Base-by-base conservation (phyloP, 1,140 invertebrate genomes). In the Goniozus legneri region DNA sequence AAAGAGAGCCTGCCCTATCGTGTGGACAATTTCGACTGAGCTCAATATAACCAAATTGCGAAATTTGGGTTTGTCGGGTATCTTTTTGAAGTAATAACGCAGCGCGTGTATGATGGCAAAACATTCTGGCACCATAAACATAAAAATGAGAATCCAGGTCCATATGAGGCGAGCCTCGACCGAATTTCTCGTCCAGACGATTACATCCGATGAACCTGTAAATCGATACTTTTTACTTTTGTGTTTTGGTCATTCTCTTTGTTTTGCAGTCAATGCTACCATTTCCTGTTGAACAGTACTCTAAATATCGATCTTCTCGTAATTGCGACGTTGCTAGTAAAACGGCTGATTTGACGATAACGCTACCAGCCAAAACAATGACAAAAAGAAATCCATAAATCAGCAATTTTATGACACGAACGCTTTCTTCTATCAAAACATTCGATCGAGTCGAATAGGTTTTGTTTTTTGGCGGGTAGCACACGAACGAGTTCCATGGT, bases 401-500 rank as follows among this genome's bases (percentile, higher is more conserved):
- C 41, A 90, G 58, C 12, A 89, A 74, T 80, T 95, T 95, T 44
- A 91, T 74, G 42, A 88, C 75, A 65, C 85, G 86, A 43, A 92
- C 83, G 19, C 84, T 86, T 54, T 88, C 74, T 63, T 91, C 86
- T 47, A 92, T 78, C 66, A 88, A 91, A 67, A 81, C 82, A 66
- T 91, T 88, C 58, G 82, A 87, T 40, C 86, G 86, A 80, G 88
- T 89, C 10, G 90, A 92, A 46, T 87, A 89, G 50, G 85, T 89
- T 71, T 91, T 87, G 52, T 84, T 79, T 66, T 89, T 89, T 49
- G 83, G 82, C 8, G 89, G 89, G 42, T 87, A 85, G 67, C 86
- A 84, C 64, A 89, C 78, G 76, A 95, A 95, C 14, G 91, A 85
- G 78, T 95, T 91, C 92, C 92, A 95, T 81, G 86, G 86, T 83